Evolutionary conservation across 2,888 invertebrate genomes (phyloP).

Genomic region (Tachina lurida): DNA sequence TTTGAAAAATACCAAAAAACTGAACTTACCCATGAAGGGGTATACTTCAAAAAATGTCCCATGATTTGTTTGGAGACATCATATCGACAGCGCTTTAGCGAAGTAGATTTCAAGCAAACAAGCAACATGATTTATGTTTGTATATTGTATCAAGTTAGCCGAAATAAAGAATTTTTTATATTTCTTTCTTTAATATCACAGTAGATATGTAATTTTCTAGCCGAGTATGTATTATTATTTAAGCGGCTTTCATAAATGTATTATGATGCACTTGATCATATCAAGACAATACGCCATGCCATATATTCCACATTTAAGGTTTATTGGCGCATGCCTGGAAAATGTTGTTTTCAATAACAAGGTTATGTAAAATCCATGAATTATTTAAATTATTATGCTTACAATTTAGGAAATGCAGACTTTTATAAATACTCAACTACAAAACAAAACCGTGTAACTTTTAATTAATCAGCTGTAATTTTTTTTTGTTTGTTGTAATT

Average conservation of each 20-base stretch:
- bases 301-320: slow-evolving; percentile 26
- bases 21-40: slow-evolving; percentile 44
- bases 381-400: slow-evolving; percentile 13
- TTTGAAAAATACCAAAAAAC: background rate
- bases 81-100: slow-evolving; percentile 17
- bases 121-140: slow-evolving; percentile 45
- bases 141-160: background rate
- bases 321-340: slow-evolving; percentile 48
- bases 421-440: slow-evolving; percentile 1
- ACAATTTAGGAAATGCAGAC: slow-evolving; percentile 11
- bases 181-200: background rate
- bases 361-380: slow-evolving; percentile 21
- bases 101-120: slow-evolving; percentile 34
- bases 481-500: background rate
- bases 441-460: background rate
- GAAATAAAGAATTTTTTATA: background rate
- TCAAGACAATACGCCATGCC: slow-evolving; percentile 18
- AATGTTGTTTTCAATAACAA: slow-evolving; percentile 5
- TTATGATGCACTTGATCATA: background rate
- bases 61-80: slow-evolving; percentile 31
- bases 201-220: background rate
- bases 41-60: slow-evolving; percentile 28
- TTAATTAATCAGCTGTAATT: slow-evolving; percentile 41
- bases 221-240: background rate
- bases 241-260: slow-evolving; percentile 9